Base-by-base conservation (phyloP, 2,113 vertebrate species). In the Paramormyrops kingsleyae region DNA sequence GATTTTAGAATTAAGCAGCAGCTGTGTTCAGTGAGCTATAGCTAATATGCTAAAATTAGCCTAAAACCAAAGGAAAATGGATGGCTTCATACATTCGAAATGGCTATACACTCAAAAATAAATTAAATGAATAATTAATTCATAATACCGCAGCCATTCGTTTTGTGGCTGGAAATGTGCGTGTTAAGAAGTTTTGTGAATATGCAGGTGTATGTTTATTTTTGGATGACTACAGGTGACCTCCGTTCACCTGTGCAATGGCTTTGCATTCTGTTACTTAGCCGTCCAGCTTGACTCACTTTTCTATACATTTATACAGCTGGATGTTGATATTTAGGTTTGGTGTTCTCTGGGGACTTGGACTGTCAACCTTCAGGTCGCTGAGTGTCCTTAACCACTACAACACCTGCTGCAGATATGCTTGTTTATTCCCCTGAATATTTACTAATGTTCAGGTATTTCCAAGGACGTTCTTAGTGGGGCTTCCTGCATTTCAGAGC, bases 41-140 rank as follows among this genome's bases (percentile, higher is more conserved):
- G 35, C 74, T 80, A 80, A 80, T 80, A 19, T 42, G 74, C 74
- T 80, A 80, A 80, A 35, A 80, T 80, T 80, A 39, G 74, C 35
- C 74, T 17, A 17, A 80, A 80, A 80, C 74, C 74, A 42, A 42
- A 42, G 74, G 35, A 80, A 77, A 80, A 80, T 80, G 74, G 35
- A 35, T 80, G 31, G 35, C 35, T 80, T 80, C 35, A 80, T 39
- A 42, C 35, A 80, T 80, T 80, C 9, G 15, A 42, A 42, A 80
- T 35, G n/a, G 74, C 35, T 35, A 39, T 42, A 80, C 17, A 42
- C 35, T 80, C 31, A 17, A 19, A 31, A 80, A 39, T 80, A 80
- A 80, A 80, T 80, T 80, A 80, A 80, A 80, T 80, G 74, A 80
- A 80, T 80, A 80, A 80, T 80, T 80, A 80, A n/a, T 17, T 42